Conservation (phyloP, 2,113 vertebrate species). For the Strix uralensis region DNA sequence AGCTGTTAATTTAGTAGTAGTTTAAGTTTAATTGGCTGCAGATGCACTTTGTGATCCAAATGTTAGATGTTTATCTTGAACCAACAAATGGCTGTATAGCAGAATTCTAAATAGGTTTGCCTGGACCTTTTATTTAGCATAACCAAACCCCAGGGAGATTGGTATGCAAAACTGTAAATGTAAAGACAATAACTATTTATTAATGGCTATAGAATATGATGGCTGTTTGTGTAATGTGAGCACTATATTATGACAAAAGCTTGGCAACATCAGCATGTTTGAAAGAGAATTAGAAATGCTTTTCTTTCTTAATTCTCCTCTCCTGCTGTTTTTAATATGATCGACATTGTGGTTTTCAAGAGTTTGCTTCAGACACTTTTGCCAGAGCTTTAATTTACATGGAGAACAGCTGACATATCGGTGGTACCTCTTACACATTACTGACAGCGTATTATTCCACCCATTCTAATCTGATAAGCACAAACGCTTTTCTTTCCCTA, state of each 20-base stretch:
- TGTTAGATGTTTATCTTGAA: conserved; percentile 42
- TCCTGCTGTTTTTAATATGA: conserved; percentile 82
- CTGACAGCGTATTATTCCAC: background rate
- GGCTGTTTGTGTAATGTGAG: conserved; percentile 74
- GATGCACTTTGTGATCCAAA: conserved; percentile 55
- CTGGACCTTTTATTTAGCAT: conserved; percentile 62
- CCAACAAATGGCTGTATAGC: conserved; percentile 25
- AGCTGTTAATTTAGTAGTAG: conserved; percentile 62
- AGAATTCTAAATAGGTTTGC: conserved; percentile 55
- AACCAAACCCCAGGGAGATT: conserved; percentile 46
- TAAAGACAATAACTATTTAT: conserved; percentile 74
- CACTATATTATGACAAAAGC: conserved; percentile 75
- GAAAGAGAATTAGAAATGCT: conserved; percentile 82
- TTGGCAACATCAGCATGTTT: conserved; percentile 75
- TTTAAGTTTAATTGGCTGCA: conserved; percentile 51
- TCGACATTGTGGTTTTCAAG: conserved; percentile 75
- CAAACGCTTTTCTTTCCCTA: background rate
- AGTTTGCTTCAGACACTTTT: conserved; percentile 68
- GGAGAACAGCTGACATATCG: conserved; percentile 69
- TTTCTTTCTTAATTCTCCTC: conserved; percentile 80
- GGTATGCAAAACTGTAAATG: conserved; percentile 63
- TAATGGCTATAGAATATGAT: conserved; percentile 66
- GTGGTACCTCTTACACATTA: conserved; percentile 35
- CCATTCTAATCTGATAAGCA: conserved; percentile 53
- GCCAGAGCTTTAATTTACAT: conserved; percentile 76